Evolutionary conservation across 2,113 vertebrate genomes (phyloP).

Genomic region (Anguilla rostrata): DNA sequence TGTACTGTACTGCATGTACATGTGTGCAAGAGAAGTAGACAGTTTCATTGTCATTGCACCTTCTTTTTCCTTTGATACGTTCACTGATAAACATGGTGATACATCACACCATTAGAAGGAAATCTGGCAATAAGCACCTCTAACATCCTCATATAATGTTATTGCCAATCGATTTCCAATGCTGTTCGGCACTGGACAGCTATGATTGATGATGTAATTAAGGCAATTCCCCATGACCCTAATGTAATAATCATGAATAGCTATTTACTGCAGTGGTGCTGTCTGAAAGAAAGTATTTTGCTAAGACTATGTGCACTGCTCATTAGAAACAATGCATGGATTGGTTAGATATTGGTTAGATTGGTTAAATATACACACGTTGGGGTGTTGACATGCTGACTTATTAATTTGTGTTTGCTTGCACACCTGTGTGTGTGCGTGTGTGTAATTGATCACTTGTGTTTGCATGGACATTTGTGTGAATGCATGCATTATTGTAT

Average conservation of each 20-base stretch:
- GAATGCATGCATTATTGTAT: too few species aligned
- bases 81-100: not conserved
- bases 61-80: not conserved
- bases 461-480: not conserved
- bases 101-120: not conserved
- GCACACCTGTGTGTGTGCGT: not conserved
- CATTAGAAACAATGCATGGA: not conserved
- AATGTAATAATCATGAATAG: not conserved
- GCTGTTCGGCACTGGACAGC: not conserved
- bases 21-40: not conserved
- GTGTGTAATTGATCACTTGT: not conserved
- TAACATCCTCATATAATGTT: not conserved
- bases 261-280: not conserved
- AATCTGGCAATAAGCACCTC: not conserved
- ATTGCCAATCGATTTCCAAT: not conserved
- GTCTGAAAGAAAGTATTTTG: not conserved
- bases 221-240: not conserved
- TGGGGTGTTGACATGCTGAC: not conserved
- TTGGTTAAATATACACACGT: not conserved
- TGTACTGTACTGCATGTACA: not conserved
- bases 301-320: not conserved
- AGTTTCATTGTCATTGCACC: not conserved
- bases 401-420: not conserved
- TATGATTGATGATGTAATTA: not conserved
- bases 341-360: not conserved